Conservation (phyloP, 2,113 vertebrate genomes). For the Illadopsis cleaveri region DNA sequence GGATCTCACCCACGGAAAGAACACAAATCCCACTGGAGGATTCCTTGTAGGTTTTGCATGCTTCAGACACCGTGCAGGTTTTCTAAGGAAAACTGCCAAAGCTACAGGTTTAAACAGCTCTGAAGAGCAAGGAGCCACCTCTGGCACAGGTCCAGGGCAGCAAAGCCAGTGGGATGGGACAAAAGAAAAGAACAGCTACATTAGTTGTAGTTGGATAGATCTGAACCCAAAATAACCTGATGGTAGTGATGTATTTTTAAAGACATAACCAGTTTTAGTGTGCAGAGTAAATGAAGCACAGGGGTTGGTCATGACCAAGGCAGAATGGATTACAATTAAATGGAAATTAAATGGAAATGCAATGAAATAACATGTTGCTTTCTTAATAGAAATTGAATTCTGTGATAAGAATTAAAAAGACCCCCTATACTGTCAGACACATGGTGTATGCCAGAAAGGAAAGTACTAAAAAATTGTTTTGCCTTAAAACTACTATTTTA, state of each 20-base stretch:
- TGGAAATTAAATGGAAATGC: neutral
- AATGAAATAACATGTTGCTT: neutral
- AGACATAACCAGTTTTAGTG: neutral
- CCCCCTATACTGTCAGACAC: neutral
- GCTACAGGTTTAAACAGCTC: neutral
- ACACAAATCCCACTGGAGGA: neutral
- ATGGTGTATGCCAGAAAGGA: neutral
- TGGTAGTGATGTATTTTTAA: neutral
- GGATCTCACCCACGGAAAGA: neutral
- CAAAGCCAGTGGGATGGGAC: neutral
- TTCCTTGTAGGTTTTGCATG: neutral
- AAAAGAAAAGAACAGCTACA: neutral
- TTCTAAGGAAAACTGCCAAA: neutral
- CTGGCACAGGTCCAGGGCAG: neutral
- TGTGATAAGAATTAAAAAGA: neutral
- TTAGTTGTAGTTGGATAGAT: neutral
- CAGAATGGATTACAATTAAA: neutral
- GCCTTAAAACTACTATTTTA: neutral
- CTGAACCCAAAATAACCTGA: neutral
- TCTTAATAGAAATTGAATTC: neutral
- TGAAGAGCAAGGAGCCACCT: neutral
- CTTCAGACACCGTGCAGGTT: fast-evolving
- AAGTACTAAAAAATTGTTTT: neutral
- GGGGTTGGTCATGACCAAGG: neutral
- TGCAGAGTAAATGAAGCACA: neutral